Evolutionary conservation across 2,888 invertebrate species (phyloP).

Genomic region (Acholoe squamosa): DNA sequence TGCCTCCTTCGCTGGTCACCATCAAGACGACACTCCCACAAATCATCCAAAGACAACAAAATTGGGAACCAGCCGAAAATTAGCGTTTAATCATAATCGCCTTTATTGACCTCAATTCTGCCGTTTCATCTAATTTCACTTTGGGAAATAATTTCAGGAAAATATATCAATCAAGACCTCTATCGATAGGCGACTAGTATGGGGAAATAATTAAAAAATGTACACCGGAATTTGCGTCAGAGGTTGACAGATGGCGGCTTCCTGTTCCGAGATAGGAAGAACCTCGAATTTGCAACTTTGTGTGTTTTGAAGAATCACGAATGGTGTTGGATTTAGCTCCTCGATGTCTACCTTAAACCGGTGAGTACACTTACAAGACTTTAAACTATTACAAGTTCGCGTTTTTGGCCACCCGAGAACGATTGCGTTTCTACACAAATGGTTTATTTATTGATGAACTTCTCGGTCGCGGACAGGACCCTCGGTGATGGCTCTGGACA

Average conservation of each 20-base stretch:
- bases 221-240: conserved; percentile 61
- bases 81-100: conserved; percentile 52
- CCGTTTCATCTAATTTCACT: background rate
- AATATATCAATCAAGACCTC: background rate
- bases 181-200: background rate
- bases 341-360: conserved; percentile 30
- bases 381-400: background rate
- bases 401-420: background rate
- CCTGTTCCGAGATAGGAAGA: conserved; percentile 59
- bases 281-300: conserved; percentile 54
- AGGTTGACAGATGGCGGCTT: conserved; percentile 62
- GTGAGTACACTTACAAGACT: conserved; percentile 55
- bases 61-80: conserved; percentile 21
- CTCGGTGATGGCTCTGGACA: conserved; percentile 15
- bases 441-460: conserved; percentile 53
- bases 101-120: conserved; percentile 42
- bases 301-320: conserved; percentile 51
- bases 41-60: background rate
- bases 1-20: background rate
- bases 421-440: conserved; percentile 3
- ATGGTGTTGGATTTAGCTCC: conserved; percentile 38
- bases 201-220: conserved; percentile 52
- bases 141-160: background rate
- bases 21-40: background rate
- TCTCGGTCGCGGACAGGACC: conserved; percentile 37